Evolutionary conservation across 2,797 vertebrate species (phyloP), one percentile per base, ranked within the genome.

Genomic region (Acanthopagrus latus): DNA sequence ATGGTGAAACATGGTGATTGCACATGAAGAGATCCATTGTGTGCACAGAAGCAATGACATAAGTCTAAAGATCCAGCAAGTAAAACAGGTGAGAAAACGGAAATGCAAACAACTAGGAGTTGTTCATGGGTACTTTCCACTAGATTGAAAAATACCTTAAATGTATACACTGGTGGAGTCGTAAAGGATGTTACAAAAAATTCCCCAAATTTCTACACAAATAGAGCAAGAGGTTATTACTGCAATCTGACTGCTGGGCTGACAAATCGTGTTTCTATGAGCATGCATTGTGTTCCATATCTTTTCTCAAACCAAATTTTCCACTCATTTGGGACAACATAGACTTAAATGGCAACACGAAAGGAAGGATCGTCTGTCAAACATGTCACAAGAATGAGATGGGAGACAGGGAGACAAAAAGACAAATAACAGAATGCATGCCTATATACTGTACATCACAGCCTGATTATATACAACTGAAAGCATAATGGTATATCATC

Each of bases 221-320:
- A 38, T 10, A 38, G 10, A 38, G 38, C 9, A 38, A 38, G 38
- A 2, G 10, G 18, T 17, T 50, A 33, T 58, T 29, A 14, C 41
- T 78, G 69, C n/a, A 64, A 60, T 81, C 29, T 77, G 59, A 78
- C 51, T 25, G 41, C 55, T 29, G 64, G 56, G 41, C 25, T 82
- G 47, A 72, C 47, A 71, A 74, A 68, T 23, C 5, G 16, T 20
- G 4, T 66, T 83, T 57, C 41, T 33, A 25, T 46, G 13, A 85
- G 41, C 47, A 64, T 64, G 25, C 65, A 50, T 48, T 60, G 17
- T 21, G 47, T 73, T 52, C 60, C 18, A 55, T 20, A 20, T 55
- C 9, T 48, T 58, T 54, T 63, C 0, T 47, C 20, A 67, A 63
- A 48, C 0, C 27, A 27, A 71, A 59, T 67, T 76, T 12, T 56